Evolutionary conservation across 2,113 vertebrate genomes (phyloP).

Genomic region (Sphaerodactylus townsendi): DNA sequence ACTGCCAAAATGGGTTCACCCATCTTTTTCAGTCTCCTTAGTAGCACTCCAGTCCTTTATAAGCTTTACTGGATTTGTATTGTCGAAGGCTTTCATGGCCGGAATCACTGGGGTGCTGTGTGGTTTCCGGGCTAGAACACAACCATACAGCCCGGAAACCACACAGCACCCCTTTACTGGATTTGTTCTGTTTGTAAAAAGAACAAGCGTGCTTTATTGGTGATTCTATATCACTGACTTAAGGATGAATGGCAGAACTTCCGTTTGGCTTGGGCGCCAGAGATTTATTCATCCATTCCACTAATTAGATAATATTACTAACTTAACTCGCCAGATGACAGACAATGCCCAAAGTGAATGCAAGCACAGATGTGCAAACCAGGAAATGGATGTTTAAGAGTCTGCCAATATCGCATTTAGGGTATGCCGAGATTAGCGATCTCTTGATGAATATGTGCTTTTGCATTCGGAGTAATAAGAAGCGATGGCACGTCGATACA

Average conservation of each 20-base stretch:
- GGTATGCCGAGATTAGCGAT: constrained; percentile 36
- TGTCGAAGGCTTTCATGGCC: no score
- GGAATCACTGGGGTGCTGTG: no score
- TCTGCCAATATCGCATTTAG: constrained; percentile 50
- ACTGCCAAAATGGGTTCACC: no score
- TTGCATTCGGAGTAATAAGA: constrained; percentile 32
- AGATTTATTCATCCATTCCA: constrained; percentile 59
- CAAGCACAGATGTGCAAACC: constrained; percentile 10
- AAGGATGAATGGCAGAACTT: constrained; percentile 6
- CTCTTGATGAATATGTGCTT: constrained; percentile 49
- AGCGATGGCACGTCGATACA: constrained; percentile 1
- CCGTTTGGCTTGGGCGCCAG: background rate
- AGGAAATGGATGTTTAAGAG: constrained; percentile 35
- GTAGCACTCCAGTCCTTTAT: no score
- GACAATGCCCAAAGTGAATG: constrained; percentile 41
- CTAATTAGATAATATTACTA: constrained; percentile 62
- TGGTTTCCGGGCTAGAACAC: no score
- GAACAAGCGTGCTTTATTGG: no score
- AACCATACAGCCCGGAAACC: no score
- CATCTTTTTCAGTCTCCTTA: no score
- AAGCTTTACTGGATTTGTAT: no score
- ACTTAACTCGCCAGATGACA: constrained; percentile 46
- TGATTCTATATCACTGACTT: background rate
- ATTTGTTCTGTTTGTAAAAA: no score
- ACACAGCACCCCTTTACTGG: no score